These are phyloP conservation scores for Dasypolia templi DNA, from an alignment of 2,888 invertebrate species.

Conservation along the genomic window DNA sequence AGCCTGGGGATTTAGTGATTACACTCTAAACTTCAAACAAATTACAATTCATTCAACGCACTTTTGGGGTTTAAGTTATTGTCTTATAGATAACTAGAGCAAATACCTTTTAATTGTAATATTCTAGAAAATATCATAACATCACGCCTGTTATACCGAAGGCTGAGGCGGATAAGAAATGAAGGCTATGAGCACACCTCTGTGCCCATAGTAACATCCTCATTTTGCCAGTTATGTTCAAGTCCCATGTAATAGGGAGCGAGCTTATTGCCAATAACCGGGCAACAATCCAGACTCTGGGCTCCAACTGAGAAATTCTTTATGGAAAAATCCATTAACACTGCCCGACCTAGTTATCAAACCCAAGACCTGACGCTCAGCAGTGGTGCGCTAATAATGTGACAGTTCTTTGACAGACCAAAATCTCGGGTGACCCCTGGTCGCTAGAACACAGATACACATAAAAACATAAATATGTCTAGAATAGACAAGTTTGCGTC, in stretches of 20 bases:
- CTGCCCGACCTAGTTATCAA: background rate
- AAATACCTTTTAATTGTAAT: background rate
- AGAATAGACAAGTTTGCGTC: background rate
- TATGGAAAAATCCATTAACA: background rate
- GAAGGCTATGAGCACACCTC: too few relatives aligned
- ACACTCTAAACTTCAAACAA: constrained; percentile 31
- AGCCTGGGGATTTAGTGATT: constrained; percentile 19
- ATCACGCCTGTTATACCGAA: background rate
- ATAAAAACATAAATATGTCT: background rate
- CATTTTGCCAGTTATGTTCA: background rate
- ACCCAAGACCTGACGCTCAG: background rate
- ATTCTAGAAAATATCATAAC: background rate
- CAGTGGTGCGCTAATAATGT: too few relatives aligned
- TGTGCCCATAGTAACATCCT: background rate
- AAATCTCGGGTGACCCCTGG: background rate
- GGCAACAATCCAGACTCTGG: too few relatives aligned
- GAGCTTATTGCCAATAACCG: background rate
- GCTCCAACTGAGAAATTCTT: background rate
- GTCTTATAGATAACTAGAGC: background rate
- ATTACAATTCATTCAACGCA: constrained; percentile 20
- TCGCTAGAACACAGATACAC: background rate
- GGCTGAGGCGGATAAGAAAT: too few relatives aligned
- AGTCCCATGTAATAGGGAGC: background rate
- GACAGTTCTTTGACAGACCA: too few relatives aligned
- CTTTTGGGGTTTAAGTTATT: constrained; percentile 18